Evolutionary conservation across 2,888 invertebrate genomes (phyloP).

Genomic region (Pseudococcus jackbeardsleyi): DNA sequence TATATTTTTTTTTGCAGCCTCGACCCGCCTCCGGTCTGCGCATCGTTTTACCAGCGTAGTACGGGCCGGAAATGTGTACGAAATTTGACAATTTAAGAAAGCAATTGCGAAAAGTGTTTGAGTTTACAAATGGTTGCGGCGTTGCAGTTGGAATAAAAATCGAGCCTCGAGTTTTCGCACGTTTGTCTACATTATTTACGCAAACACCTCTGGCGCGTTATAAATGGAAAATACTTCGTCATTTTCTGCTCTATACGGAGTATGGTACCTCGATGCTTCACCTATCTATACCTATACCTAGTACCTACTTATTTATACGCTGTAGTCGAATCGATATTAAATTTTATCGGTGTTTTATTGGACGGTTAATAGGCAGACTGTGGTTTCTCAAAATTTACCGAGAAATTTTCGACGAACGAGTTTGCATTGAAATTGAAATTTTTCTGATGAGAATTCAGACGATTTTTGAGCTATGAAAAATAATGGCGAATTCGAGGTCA

Average conservation of each 20-base stretch:
- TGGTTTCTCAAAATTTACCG: too few species aligned
- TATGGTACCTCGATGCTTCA: too few species aligned
- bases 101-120: constrained; percentile 55
- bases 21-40: too few species aligned
- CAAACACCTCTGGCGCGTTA: constrained; percentile 23
- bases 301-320: neutral
- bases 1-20: too few species aligned
- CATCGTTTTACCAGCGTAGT: neutral
- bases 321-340: neutral
- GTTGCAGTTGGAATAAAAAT: constrained; percentile 50
- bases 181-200: constrained; percentile 48
- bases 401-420: too few species aligned
- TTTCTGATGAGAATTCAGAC: too few species aligned
- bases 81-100: constrained; percentile 55
- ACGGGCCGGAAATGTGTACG: neutral
- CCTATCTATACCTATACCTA: too few species aligned
- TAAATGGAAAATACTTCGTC: constrained; percentile 42
- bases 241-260: neutral
- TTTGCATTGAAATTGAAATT: too few species aligned
- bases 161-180: constrained; percentile 21
- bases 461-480: too few species aligned
- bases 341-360: neutral
- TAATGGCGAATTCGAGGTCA: too few species aligned
- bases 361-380: too few species aligned
- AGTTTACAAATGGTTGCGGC: constrained; percentile 49